Base-by-base conservation (phyloP, 2,797 vertebrate species). In the Dendrocincla tyrannina region DNA sequence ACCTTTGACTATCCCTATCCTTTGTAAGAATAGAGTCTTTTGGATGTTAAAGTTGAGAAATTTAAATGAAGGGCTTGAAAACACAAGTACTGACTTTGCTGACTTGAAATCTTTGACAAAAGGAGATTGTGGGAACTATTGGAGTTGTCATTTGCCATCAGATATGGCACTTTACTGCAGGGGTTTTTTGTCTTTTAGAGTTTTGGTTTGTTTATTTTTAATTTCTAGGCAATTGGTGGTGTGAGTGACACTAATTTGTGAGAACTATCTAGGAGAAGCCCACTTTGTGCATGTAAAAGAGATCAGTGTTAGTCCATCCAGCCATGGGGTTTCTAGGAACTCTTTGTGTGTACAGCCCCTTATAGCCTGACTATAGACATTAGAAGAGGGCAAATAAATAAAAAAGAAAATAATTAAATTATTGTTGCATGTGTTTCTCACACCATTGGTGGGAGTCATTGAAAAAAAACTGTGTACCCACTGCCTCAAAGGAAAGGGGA, bases 1-100 rank as follows among this genome's bases (percentile, higher is more conserved):
- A 91, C 83, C 88, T 93, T 42, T 79, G 74, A 74, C 66, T 89
- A 27, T 8, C 19, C 33, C 47, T 12, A 9, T 72, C 66, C 88
- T 66, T 85, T 76, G 59, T 37, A 86, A 86, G 88, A 85, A 68
- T 20, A 39, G 30, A 75, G 16, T 28, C 68, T 76, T 82, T 93
- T 92, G 92, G 84, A 91, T 79, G 76, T 92, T 39, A 20, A 85
- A 67, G 58, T 78, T 47, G 79, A 78, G 70, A 73, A 56, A 88
- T 91, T 70, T 82, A 82, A 91, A 94, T 55, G n/a, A 82, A 86
- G 44, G 60, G 17, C 63, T 90, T 90, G 82, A 88, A 91, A 95
- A 84, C 28, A 42, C 66, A 22, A 88, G 76, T 3, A 11, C 52
- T 35, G 82, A 20, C 68, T 89, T 76, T 88, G 77, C 89, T 91